Base-by-base conservation (phyloP, 1,140 invertebrate genomes). In the Drosophila kepulauana region DNA sequence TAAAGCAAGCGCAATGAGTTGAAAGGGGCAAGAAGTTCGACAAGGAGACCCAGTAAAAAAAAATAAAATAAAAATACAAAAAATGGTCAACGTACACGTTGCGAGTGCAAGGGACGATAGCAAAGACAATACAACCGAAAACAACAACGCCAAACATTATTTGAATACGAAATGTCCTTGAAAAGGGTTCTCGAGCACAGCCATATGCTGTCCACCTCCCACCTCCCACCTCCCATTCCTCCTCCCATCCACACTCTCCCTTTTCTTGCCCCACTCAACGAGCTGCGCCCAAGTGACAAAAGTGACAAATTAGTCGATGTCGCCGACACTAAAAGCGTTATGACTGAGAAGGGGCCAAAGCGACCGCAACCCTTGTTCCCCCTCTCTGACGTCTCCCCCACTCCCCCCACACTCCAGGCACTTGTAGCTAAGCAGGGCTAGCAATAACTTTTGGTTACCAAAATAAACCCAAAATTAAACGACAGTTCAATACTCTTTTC, bases 81-180 rank as follows among this genome's bases (percentile, higher is more conserved):
- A 20, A 51, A 45, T 15, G n/a, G 16, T 43, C 28, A 10, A 61
- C 46, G 57, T 58, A 72, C 81, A 75, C 62, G 65, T 75, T 58
- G 46, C 65, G 52, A 45, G 41, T 52, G 61, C 56, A 59, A 56
- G 45, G 62, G 25, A 56, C 35, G 35, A 28, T 2, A 20, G 10
- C 25, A 41, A 5, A 15, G 59, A 57, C 13, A 56, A 25, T 25
- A 25, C 3, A 25, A 25, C 20, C 20, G 20, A 38, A 38, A 72
- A 58, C 66, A 82, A 74, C 72, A 84, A 78, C 62, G 81, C 71
- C 81, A 85, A 85, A 85, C 81, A 85, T 81, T 85, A 85, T 85
- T 85, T 85, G 81, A 85, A 85, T 85, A 85, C 81, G 68, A 85
- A 85, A 85, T 85, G 78, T 72, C 81, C 81, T 85, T 85, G 81